Evolutionary conservation across 1,140 invertebrate species (phyloP).

Genomic region (Holcopasites calliopsidis): DNA sequence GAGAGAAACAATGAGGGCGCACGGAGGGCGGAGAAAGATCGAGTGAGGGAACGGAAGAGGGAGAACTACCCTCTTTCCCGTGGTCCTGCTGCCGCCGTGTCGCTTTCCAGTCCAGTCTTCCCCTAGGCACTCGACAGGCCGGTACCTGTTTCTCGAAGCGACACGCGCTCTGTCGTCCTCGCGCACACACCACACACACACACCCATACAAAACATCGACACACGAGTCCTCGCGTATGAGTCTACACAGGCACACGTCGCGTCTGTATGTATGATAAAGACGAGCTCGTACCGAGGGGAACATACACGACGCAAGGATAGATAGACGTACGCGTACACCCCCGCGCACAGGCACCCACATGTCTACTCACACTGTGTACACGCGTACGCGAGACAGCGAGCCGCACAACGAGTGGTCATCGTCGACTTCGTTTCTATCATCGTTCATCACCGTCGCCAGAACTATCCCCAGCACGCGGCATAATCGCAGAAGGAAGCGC

Average conservation of each 20-base stretch:
- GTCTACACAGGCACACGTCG: background rate
- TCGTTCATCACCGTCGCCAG: background rate
- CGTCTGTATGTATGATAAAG: background rate
- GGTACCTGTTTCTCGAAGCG: constrained; percentile 68
- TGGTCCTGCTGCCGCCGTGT: constrained; percentile 58
- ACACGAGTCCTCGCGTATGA: constrained; percentile 17
- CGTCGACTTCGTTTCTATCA: background rate
- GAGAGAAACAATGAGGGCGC: constrained; percentile 10
- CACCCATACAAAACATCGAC: constrained; percentile 35
- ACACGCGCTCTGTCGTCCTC: constrained; percentile 56
- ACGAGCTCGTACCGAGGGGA: background rate
- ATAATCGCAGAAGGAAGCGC: constrained; percentile 5
- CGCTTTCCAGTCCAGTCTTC: constrained; percentile 74
- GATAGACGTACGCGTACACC: constrained; percentile 15
- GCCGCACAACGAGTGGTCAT: constrained; percentile 46
- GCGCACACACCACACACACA: constrained; percentile 19
- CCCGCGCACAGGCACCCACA: constrained; percentile 48
- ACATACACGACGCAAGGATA: background rate
- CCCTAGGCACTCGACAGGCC: constrained; percentile 75
- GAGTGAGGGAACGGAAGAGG: constrained; percentile 33
- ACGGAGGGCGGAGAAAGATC: constrained; percentile 37
- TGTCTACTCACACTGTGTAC: constrained; percentile 52
- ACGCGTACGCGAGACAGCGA: constrained; percentile 58
- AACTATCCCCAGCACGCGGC: background rate
- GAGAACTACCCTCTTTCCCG: constrained; percentile 43